Conservation (phyloP, 1,140 invertebrate genomes). For the Acromyrmex echinatior region DNA sequence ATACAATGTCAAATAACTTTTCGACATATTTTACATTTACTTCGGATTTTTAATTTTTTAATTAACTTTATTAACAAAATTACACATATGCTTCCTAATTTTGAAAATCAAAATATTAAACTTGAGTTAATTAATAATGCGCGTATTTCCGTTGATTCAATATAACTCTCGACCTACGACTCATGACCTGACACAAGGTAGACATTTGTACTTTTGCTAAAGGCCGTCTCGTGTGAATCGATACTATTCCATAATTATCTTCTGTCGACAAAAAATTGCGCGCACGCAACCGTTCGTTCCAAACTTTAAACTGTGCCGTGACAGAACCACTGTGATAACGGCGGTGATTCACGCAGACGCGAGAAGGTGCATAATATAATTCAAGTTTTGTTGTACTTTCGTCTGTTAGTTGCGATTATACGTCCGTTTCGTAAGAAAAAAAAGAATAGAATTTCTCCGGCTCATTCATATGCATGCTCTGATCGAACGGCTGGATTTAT, state of each 20-base stretch:
- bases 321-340: not conserved
- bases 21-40: not conserved
- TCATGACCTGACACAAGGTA: not conserved
- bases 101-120: not conserved
- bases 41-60: not conserved
- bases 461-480: not conserved
- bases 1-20: not conserved
- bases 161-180: not conserved
- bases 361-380: not conserved
- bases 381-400: not conserved
- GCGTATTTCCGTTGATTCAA: not conserved
- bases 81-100: not conserved
- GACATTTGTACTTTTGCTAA: not conserved
- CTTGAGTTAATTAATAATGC: not conserved
- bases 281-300: not conserved
- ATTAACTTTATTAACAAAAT: too few relatives aligned
- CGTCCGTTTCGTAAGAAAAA: not conserved
- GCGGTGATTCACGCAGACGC: conserved; percentile 34
- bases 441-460: not conserved
- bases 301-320: conserved; percentile 3
- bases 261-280: not conserved
- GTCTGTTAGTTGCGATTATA: conserved; percentile 6
- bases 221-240: not conserved
- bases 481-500: not conserved
- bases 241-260: conserved; percentile 22